These are phyloP conservation scores for Artemia sinica DNA, from an alignment of 2,888 invertebrate species.

Conservation along the genomic window DNA sequence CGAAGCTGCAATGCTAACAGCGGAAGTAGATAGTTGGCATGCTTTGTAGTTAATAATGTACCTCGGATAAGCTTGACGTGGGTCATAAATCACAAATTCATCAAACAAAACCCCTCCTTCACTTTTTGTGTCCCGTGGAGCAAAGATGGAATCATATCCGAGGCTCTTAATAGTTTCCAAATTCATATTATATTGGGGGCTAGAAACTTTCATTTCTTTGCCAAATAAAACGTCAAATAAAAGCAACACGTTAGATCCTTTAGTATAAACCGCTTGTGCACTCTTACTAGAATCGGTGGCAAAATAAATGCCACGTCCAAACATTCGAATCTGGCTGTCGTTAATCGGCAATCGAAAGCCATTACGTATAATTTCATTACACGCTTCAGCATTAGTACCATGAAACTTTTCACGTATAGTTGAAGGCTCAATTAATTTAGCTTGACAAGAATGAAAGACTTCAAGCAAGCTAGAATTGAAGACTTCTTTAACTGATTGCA, in stretches of 20 bases:
- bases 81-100: conserved; percentile 19
- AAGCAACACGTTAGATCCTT: conserved; percentile 19
- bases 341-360: conserved; percentile 17
- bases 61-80: conserved; percentile 13
- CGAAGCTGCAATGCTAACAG: background rate
- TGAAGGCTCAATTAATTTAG: conserved; percentile 13
- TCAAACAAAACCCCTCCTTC: conserved; percentile 18
- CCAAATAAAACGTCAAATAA: conserved; percentile 19
- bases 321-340: conserved; percentile 11
- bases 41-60: conserved; percentile 17
- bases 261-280: conserved; percentile 18
- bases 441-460: conserved; percentile 1
- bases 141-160: conserved; percentile 17
- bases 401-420: conserved; percentile 16
- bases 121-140: conserved; percentile 9
- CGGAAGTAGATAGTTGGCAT: no score
- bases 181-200: conserved; percentile 11
- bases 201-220: background rate
- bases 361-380: conserved; percentile 12
- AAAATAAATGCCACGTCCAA: conserved; percentile 17
- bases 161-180: background rate
- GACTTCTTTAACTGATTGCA: conserved; percentile 14
- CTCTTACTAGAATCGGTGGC: conserved; percentile 20
- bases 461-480: background rate
- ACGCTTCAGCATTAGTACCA: conserved; percentile 15